These are phyloP conservation scores for Psilanteris sp. DNA, from an alignment of 1,140 invertebrate genomes.

Conservation along the genomic window DNA sequence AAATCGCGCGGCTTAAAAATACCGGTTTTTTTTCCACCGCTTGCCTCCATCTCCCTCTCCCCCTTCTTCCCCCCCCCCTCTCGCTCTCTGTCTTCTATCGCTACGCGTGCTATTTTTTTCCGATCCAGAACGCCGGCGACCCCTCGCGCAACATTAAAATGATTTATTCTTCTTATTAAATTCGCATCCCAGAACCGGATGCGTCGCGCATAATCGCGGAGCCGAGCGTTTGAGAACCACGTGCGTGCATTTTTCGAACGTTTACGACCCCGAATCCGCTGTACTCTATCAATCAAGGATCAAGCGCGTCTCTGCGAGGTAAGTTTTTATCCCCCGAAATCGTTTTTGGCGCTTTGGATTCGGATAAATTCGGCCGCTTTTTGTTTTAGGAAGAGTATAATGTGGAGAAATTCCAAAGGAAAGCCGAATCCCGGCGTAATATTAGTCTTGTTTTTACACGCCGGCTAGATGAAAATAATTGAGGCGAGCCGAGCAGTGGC, in stretches of 20 bases:
- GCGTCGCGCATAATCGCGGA: slow-evolving; percentile 27
- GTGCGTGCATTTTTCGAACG: slow-evolving; percentile 21
- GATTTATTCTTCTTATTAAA: slow-evolving; percentile 67
- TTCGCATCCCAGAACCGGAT: slow-evolving; percentile 58
- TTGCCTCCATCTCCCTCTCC: slow-evolving; percentile 2
- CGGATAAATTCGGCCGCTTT: not conserved
- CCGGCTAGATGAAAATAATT: slow-evolving; percentile 45
- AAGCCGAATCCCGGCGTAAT: no score
- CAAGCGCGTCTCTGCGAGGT: not conserved
- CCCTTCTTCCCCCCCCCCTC: not conserved
- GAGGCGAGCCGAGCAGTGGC: slow-evolving; percentile 70
- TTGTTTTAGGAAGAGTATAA: slow-evolving; percentile 10
- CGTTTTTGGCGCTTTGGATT: not conserved
- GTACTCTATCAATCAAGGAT: slow-evolving; percentile 12
- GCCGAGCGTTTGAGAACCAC: slow-evolving; percentile 23
- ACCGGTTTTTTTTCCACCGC: slow-evolving; percentile 66
- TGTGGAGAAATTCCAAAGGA: not conserved
- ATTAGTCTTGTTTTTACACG: no score
- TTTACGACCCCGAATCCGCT: no score
- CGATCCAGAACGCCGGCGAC: slow-evolving; percentile 20
- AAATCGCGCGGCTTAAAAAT: slow-evolving; percentile 59
- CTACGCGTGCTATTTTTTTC: slow-evolving; percentile 9
- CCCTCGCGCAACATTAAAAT: slow-evolving; percentile 61
- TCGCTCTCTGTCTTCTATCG: not conserved
- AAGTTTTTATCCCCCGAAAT: not conserved